These are phyloP conservation scores for Drosophila seguyi DNA, from an alignment of 1,140 invertebrate species.

Conservation along the genomic window DNA sequence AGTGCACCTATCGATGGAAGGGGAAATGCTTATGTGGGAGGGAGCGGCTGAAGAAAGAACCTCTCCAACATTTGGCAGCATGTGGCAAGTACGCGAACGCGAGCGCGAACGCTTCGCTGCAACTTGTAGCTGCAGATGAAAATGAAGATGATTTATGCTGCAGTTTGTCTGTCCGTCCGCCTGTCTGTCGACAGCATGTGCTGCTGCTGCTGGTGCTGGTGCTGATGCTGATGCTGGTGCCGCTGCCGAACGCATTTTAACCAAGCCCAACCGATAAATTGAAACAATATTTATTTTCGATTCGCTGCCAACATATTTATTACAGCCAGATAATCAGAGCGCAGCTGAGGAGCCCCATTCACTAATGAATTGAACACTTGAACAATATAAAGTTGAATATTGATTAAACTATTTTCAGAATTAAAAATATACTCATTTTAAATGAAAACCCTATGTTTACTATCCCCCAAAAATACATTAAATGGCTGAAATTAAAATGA, in stretches of 20 bases:
- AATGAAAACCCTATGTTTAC: neutral
- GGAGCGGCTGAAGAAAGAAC: conserved; percentile 31
- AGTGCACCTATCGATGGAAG: neutral
- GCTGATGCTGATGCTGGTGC: too few relatives aligned
- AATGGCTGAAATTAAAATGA: neutral
- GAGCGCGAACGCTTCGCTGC: conserved; percentile 58
- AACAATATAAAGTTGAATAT: neutral
- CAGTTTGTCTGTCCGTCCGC: conserved; percentile 48
- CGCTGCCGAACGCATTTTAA: conserved; percentile 42
- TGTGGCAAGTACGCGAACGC: conserved; percentile 74
- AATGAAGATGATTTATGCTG: conserved; percentile 59
- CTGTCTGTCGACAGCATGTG: conserved; percentile 60
- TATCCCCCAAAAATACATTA: neutral
- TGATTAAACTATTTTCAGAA: neutral
- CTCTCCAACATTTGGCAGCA: conserved; percentile 75
- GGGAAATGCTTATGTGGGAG: conserved; percentile 34
- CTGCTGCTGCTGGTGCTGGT: conserved; percentile 27
- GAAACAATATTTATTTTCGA: conserved; percentile 70
- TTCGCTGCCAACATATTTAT: conserved; percentile 75
- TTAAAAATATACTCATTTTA: neutral
- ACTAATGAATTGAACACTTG: conserved; percentile 28
- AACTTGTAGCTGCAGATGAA: conserved; percentile 73
- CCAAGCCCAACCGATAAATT: conserved; percentile 61
- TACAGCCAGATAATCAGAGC: conserved; percentile 43
- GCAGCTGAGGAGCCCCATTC: conserved; percentile 3